Evolutionary conservation across 2,888 invertebrate species (phyloP).

Genomic region (Andrena dorsata): DNA sequence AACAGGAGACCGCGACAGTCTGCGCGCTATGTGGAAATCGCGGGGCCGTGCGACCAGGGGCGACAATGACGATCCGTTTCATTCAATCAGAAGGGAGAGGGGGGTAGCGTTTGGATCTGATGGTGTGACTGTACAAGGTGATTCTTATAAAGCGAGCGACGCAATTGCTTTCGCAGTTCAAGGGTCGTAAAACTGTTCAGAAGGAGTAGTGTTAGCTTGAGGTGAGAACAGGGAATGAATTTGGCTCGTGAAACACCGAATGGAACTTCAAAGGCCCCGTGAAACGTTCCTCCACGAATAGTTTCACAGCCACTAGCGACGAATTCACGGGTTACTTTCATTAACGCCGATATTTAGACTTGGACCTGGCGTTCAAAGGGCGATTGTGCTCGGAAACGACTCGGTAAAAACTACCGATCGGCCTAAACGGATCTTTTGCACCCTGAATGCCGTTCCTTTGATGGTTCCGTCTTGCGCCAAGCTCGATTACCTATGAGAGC

Average conservation of each 20-base stretch:
- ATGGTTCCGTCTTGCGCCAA: neutral
- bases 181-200: too few relatives aligned
- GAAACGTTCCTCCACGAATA: neutral
- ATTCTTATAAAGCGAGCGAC: neutral
- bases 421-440: neutral
- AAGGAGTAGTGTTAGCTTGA: too few relatives aligned
- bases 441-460: conserved; percentile 8
- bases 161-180: too few relatives aligned
- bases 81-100: neutral
- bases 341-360: conserved; percentile 22
- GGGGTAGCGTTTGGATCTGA: neutral
- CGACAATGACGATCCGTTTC: too few relatives aligned
- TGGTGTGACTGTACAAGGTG: neutral
- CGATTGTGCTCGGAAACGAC: neutral
- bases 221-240: neutral
- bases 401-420: neutral
- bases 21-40: conserved; percentile 11
- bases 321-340: conserved; percentile 31
- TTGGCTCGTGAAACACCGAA: neutral
- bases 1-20: conserved; percentile 48
- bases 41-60: neutral
- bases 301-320: neutral
- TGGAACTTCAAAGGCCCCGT: neutral
- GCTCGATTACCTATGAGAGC: conserved; percentile 24
- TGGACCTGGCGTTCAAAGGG: conserved; percentile 8